Conservation (phyloP, 37 sponge, comb jelly and placozoan species). For the Geodia barretti region DNA sequence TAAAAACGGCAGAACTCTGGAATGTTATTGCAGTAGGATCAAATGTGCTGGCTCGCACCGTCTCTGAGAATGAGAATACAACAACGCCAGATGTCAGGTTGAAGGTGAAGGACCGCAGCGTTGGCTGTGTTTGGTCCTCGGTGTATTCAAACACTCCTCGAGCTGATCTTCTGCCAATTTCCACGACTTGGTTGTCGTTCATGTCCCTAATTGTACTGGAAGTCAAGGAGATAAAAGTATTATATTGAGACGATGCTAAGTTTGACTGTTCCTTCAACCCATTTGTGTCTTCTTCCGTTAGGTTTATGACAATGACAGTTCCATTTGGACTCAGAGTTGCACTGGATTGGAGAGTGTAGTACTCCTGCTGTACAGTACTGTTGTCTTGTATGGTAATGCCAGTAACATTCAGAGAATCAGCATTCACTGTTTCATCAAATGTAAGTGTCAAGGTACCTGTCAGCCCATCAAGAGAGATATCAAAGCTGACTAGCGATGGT, state of each 20-base stretch:
- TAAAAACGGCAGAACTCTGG: conserved; percentile 6
- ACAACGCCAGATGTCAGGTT: conserved; percentile 72
- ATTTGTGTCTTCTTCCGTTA: conserved; percentile 74
- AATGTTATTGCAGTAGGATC: conserved; percentile 53
- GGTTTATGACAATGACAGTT: conserved; percentile 51
- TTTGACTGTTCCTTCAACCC: conserved; percentile 47
- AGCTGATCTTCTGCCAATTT: conserved; percentile 36
- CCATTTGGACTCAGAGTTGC: conserved; percentile 47
- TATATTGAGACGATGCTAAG: conserved; percentile 53
- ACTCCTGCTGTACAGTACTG: conserved; percentile 8
- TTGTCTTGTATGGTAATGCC: conserved; percentile 69
- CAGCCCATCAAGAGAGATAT: conserved; percentile 72
- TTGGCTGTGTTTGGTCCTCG: conserved; percentile 80
- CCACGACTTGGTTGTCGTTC: conserved; percentile 55
- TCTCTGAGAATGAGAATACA: conserved; percentile 79
- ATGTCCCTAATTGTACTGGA: conserved; percentile 54
- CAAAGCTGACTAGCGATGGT: conserved; percentile 58
- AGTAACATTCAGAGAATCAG: conserved; percentile 42
- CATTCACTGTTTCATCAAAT: conserved; percentile 87
- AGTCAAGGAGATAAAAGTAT: conserved; percentile 67
- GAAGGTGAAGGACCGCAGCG: conserved; percentile 55
- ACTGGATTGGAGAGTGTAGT: conserved; percentile 44
- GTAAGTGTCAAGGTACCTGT: conserved; percentile 55
- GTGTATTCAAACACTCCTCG: conserved; percentile 28
- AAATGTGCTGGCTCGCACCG: conserved; percentile 66